phyloP scores from a whole-genome alignment of 92 coral and sea anemone genomes.

The Zoanthus sansibaricus region DNA sequence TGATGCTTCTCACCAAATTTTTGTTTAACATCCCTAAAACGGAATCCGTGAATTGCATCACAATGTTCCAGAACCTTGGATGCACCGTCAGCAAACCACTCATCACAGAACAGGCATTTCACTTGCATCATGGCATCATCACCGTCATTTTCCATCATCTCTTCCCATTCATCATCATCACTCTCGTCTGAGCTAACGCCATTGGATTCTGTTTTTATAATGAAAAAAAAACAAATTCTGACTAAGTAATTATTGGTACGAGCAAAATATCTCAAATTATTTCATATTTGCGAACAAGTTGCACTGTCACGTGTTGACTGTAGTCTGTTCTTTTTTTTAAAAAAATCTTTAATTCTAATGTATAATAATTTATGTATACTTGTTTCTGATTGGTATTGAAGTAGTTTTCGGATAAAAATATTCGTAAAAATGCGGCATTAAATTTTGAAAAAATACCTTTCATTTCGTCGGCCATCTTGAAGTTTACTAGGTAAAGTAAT shows the following conservation, averaged over 20 bases:
- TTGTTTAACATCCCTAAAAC: constrained; percentile 60
- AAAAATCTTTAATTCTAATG: no score
- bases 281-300: no score
- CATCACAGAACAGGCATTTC: constrained; percentile 86
- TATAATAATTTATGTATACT: no score
- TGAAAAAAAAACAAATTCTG: no score
- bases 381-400: no score
- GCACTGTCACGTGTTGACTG: no score
- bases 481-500: constrained; percentile 36
- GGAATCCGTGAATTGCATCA: constrained; percentile 67
- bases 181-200: constrained; percentile 75
- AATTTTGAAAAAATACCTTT: background rate
- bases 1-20: constrained; percentile 67
- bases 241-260: no score
- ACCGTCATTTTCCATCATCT: constrained; percentile 63
- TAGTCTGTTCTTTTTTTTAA: no score
- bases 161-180: constrained; percentile 91
- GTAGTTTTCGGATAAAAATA: no score
- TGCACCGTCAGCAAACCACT: constrained; percentile 63
- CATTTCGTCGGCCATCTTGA: constrained; percentile 82
- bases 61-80: constrained; percentile 78
- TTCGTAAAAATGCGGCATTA: no score
- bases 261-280: no score
- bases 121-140: constrained; percentile 37
- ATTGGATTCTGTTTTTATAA: background rate